Percentiles rank a stretch among this genome's conserved stretches.
phyloP scores from a whole-genome alignment of 2,113 vertebrate species.

The Turdus rufiventris region DNA sequence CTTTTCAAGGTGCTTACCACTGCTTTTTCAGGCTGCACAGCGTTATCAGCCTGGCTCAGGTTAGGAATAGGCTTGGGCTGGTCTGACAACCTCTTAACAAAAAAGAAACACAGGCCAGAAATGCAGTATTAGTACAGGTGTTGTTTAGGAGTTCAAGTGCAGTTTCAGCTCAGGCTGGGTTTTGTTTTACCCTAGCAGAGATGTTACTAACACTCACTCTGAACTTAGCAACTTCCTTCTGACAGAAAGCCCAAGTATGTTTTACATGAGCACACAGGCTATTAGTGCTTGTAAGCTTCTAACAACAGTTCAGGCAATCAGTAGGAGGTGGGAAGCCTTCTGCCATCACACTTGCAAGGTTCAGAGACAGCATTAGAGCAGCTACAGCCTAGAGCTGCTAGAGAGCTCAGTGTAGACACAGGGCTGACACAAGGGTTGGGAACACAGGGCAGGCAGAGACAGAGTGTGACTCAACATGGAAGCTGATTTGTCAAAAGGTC shows the following conservation, averaged over 20 bases:
- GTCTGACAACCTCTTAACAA: constrained; percentile 48
- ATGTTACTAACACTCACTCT: neutral
- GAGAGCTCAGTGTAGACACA: neutral
- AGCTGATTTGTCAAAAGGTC: neutral
- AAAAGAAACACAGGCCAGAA: neutral
- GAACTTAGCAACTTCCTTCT: neutral
- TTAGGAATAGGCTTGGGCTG: constrained; percentile 47
- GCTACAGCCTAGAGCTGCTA: neutral
- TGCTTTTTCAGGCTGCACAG: constrained; percentile 32
- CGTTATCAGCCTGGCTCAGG: constrained; percentile 48
- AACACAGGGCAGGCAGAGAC: neutral
- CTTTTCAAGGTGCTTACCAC: constrained; percentile 41
- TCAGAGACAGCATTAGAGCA: neutral
- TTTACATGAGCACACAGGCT: accelerated
- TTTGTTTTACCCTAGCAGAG: neutral
- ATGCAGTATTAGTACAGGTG: neutral
- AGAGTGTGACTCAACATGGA: neutral
- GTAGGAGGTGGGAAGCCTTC: neutral
- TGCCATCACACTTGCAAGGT: neutral
- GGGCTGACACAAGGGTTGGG: neutral
- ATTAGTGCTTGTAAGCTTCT: neutral
- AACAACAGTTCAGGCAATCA: neutral
- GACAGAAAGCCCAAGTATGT: neutral
- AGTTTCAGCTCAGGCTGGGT: neutral
- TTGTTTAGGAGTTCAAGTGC: neutral